phyloP scores from a whole-genome alignment of 2,797 vertebrate species.

The Neopelma chrysocephalum region DNA sequence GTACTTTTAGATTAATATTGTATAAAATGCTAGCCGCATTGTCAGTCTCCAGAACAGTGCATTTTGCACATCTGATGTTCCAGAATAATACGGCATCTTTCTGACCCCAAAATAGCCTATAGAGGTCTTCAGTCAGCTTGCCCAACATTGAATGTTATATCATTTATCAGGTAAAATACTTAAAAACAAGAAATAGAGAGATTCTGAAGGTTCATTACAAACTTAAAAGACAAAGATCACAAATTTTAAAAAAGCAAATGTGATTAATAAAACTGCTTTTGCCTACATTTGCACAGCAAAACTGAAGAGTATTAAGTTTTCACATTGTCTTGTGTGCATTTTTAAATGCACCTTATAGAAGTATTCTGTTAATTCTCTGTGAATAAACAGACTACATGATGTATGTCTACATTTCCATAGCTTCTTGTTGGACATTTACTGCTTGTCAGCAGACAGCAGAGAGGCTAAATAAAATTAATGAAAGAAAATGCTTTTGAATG shows the following conservation, averaged over 20 bases:
- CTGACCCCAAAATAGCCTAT: background rate
- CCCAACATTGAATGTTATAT: background rate
- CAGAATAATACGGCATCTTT: background rate
- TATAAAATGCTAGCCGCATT: conserved; percentile 16
- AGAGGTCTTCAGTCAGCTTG: background rate
- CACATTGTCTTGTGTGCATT: background rate
- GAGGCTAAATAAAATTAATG: conserved; percentile 51
- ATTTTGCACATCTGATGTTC: background rate
- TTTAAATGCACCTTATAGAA: background rate
- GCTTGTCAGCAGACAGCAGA: background rate
- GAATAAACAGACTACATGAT: background rate
- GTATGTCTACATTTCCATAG: background rate
- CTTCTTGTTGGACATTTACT: conserved; percentile 14
- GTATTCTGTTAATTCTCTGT: background rate
- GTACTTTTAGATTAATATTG: conserved; percentile 54
- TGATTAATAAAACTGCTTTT: background rate
- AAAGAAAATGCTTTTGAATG: background rate
- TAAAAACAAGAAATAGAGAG: background rate
- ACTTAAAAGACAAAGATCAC: background rate
- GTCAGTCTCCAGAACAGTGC: conserved; percentile 17
- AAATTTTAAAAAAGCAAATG: background rate
- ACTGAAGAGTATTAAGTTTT: background rate
- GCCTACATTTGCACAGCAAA: background rate
- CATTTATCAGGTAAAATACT: background rate
- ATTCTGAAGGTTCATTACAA: background rate